Conservation (phyloP, 2,888 invertebrate species). For the Oscheius sp. region DNA sequence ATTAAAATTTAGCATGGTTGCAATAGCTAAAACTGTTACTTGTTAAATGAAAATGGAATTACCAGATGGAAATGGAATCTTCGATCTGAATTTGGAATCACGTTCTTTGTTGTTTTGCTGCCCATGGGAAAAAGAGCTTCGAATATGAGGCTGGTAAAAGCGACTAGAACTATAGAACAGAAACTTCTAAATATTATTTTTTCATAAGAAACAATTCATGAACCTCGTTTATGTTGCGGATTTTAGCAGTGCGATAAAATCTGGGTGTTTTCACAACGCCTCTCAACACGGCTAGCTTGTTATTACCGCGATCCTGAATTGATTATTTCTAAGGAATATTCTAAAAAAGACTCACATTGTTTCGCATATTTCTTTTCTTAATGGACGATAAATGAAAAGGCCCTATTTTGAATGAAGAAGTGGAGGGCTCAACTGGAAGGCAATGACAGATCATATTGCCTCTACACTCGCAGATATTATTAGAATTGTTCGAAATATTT, state of each 20-base stretch:
- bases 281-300: conserved; percentile 2
- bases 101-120: neutral
- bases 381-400: neutral
- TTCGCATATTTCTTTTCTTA: too few relatives aligned
- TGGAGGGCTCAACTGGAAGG: neutral
- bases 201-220: neutral
- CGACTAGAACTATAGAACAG: too few relatives aligned
- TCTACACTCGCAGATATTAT: neutral
- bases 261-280: conserved; percentile 11
- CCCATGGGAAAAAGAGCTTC: neutral
- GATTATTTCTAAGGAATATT: neutral
- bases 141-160: too few relatives aligned
- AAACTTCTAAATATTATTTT: too few relatives aligned
- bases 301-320: neutral
- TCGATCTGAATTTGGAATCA: neutral
- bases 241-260: conserved; percentile 10
- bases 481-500: too few relatives aligned
- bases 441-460: conserved; percentile 1
- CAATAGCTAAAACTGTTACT: neutral
- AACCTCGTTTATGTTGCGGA: neutral
- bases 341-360: neutral
- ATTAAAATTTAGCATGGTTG: neutral
- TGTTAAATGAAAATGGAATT: neutral
- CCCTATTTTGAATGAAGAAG: neutral
- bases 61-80: neutral